phyloP scores from a whole-genome alignment of 2,797 vertebrate genomes.

The Poeciliopsis paucimaculata region DNA sequence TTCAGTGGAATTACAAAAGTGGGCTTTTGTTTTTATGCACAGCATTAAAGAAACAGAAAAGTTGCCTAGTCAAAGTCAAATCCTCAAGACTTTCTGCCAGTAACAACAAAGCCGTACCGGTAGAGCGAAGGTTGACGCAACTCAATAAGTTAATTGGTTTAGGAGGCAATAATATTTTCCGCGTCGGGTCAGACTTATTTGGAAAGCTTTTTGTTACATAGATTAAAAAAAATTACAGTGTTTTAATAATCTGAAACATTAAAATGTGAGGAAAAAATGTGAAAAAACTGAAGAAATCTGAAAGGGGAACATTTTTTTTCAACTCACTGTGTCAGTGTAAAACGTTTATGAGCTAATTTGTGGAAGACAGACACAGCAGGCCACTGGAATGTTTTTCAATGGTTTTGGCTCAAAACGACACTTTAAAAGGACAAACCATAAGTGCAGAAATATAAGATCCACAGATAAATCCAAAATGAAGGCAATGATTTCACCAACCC shows the following conservation, averaged over 20 bases:
- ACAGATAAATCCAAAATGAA: not conserved
- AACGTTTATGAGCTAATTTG: not conserved
- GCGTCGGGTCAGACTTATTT: not conserved
- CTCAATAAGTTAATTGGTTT: not conserved
- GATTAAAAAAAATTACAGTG: no score
- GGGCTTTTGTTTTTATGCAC: not conserved
- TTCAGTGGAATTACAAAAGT: not conserved
- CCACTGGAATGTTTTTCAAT: slow-evolving; percentile 40
- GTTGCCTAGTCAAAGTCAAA: not conserved
- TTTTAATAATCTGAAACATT: not conserved
- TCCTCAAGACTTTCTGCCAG: not conserved
- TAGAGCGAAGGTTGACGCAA: not conserved
- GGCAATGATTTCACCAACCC: not conserved
- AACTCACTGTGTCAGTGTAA: not conserved
- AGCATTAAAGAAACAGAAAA: not conserved
- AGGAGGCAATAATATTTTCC: not conserved
- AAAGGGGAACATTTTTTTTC: not conserved
- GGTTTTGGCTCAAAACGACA: slow-evolving; percentile 5
- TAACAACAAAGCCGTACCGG: not conserved
- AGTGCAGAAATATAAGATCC: not conserved
- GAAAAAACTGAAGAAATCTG: not conserved
- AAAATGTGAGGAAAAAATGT: not conserved
- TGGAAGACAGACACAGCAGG: no score
- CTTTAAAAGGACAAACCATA: not conserved
- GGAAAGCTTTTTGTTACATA: not conserved